Evolutionary conservation across 1,140 invertebrate species (phyloP).

Genomic region (Sesamia nonagrioides): DNA sequence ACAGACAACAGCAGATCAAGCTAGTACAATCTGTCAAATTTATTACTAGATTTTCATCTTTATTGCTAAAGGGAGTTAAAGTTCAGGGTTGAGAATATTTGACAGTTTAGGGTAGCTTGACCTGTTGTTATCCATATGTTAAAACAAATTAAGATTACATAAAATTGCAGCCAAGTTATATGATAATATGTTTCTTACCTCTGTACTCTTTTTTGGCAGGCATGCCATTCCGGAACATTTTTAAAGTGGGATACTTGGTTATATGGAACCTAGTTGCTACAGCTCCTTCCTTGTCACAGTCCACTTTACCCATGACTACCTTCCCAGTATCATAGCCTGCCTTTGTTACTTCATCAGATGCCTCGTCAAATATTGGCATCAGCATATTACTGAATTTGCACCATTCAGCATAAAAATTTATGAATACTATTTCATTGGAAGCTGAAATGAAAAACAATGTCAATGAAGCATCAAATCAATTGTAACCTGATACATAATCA

Average conservation of each 20-base stretch:
- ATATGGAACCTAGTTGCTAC: constrained; percentile 97
- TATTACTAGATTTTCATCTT: too few relatives aligned
- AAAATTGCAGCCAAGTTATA: background rate
- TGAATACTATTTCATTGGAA: constrained; percentile 97
- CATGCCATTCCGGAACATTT: constrained; percentile 98
- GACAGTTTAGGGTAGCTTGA: too few relatives aligned
- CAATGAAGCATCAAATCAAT: background rate
- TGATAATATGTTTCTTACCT: constrained; percentile 78
- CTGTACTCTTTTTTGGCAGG: constrained; percentile 98
- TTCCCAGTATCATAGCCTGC: constrained; percentile 94
- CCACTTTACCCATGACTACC: constrained; percentile 98
- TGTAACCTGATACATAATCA: background rate
- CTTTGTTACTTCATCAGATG: constrained; percentile 94
- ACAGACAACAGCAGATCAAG: too few relatives aligned
- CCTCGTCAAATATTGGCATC: constrained; percentile 98
- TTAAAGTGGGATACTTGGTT: constrained; percentile 99
- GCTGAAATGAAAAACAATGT: constrained; percentile 90
- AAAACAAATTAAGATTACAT: constrained; percentile 40
- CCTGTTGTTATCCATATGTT: too few relatives aligned
- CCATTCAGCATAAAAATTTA: constrained; percentile 99
- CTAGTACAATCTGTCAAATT: too few relatives aligned
- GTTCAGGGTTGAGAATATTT: too few relatives aligned
- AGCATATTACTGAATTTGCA: constrained; percentile 98
- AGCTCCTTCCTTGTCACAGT: constrained; percentile 96
- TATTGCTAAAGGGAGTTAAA: too few relatives aligned